phyloP scores from a whole-genome alignment of 2,888 invertebrate genomes.

The Euplexia lucipara region DNA sequence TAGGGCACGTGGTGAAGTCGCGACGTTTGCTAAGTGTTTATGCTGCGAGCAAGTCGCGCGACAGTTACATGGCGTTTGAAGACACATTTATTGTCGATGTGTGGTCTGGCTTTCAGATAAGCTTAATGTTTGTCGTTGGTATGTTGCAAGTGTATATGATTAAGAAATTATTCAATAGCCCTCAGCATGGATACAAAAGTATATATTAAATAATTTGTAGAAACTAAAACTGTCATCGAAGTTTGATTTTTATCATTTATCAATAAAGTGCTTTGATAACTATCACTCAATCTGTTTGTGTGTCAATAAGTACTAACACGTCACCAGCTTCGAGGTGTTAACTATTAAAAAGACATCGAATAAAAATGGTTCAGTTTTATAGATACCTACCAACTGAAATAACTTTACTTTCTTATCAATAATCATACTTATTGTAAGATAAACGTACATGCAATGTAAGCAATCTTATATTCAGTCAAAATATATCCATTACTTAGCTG shows the following conservation, averaged over 20 bases:
- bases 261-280: slow-evolving; percentile 9
- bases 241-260: too few relatives aligned
- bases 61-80: slow-evolving; percentile 94
- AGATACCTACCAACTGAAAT: too few relatives aligned
- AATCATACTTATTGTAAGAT: too few relatives aligned
- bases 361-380: too few relatives aligned
- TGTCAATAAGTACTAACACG: not conserved
- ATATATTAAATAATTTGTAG: slow-evolving; percentile 28
- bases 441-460: too few relatives aligned
- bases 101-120: slow-evolving; percentile 94
- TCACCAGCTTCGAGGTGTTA: too few relatives aligned
- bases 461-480: too few relatives aligned
- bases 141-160: slow-evolving; percentile 95
- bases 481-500: too few relatives aligned
- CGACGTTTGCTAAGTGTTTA: slow-evolving; percentile 93
- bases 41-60: slow-evolving; percentile 94
- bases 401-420: too few relatives aligned
- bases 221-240: not conserved
- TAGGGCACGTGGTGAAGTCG: slow-evolving; percentile 91
- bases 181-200: slow-evolving; percentile 45
- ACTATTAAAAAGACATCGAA: too few relatives aligned
- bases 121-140: slow-evolving; percentile 94
- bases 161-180: slow-evolving; percentile 87
- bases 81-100: slow-evolving; percentile 95
- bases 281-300: not conserved